phyloP scores from a whole-genome alignment of 2,113 vertebrate genomes.

The Anas platyrhynchos region DNA sequence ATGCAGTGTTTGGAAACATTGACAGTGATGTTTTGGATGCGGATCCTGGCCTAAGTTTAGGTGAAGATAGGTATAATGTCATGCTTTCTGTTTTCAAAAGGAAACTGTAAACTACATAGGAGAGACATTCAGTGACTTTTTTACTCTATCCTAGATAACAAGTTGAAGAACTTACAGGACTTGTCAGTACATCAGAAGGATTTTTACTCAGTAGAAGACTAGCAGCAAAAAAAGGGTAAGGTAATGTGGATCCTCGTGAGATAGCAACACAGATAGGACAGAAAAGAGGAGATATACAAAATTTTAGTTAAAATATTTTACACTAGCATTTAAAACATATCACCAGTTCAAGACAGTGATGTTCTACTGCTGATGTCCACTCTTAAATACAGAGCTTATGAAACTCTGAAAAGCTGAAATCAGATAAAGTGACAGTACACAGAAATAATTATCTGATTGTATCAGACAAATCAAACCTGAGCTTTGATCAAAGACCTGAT shows the following conservation, averaged over 20 bases:
- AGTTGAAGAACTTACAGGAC: background rate
- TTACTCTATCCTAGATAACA: background rate
- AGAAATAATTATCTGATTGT: constrained; percentile 7
- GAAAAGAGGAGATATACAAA: background rate
- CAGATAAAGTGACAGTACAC: background rate
- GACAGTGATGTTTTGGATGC: background rate
- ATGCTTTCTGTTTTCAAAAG: background rate
- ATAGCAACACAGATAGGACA: background rate
- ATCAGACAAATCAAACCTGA: background rate
- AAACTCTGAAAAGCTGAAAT: background rate
- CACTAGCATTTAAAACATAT: background rate
- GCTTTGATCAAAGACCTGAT: background rate
- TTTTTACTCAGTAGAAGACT: background rate
- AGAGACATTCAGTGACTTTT: background rate
- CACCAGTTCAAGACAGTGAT: background rate
- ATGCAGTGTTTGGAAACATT: background rate
- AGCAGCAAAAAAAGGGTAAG: background rate
- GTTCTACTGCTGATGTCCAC: background rate
- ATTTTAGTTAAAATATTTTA: background rate
- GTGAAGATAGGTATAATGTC: background rate
- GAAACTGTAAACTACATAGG: background rate
- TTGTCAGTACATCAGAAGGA: background rate
- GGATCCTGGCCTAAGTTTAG: background rate
- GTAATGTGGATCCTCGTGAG: background rate
- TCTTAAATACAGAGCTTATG: background rate